Evolutionary conservation across 2,113 vertebrate species (phyloP), one percentile per base, ranked within the genome.

Genomic region (Onychostoma macrolepis): DNA sequence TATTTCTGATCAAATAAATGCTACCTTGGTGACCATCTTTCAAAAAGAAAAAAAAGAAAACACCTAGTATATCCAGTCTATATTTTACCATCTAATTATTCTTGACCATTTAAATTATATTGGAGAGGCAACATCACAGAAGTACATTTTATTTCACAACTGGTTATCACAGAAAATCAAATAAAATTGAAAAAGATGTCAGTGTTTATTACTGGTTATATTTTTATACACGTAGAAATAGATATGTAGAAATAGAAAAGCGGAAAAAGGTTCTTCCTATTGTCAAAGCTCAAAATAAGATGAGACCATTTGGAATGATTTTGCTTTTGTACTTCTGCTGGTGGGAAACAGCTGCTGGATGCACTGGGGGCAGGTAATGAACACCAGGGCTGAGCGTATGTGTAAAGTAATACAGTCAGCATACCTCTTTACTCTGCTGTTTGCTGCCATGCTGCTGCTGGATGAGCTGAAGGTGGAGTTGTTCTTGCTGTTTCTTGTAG

Each of bases 401-500:
- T 91, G 26, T 41, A 63, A 81, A 84, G 87, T 71, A 89, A 95
- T 94, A 93, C 63, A 83, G 80, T 94, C 94, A 94, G 94, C 94
- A 90, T 97, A 99, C 98, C 98, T 99, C 98, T 97, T 99, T 99
- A 91, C 95, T 96, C 94, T 97, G 97, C 95, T 98, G 97, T 95
- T 99, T 99, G 95, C 96, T 97, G 95, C 97, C 97, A 96, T 99
- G 97, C 91, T 99, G 98, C 94, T 99, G 98, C 94, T 99, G 98
- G 91, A 99, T 93, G 93, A 99, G 98, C 95, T 99, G 98, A 94
- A 99, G 96, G 94, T 99, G 98, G 94, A 99, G 97, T 95, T 99
- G 97, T 96, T 99, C 98, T 94, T 99, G 98, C 95, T 99, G 98
- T 96, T 99, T 99, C 94, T 99, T 99, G 94, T 99, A 99, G 95